These are phyloP conservation scores for Atrina japonica DNA, from an alignment of 2,888 invertebrate genomes.

Conservation along the genomic window DNA sequence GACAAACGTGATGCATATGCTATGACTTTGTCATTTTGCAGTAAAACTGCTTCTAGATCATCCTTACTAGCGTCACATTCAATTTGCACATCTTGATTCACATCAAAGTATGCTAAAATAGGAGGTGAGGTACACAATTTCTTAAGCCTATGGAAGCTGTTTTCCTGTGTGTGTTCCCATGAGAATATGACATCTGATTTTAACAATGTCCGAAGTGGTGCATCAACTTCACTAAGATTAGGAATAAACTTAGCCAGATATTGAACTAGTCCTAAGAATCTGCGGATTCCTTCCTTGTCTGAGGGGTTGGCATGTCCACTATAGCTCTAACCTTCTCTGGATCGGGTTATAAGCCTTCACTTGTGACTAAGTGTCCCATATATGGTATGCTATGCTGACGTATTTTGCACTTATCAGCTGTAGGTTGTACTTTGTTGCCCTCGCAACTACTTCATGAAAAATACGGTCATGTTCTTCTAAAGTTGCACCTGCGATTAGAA, in stretches of 20 bases:
- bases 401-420: constrained; percentile 52
- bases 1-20: constrained; percentile 46
- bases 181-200: constrained; percentile 45
- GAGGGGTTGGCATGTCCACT: constrained; percentile 52
- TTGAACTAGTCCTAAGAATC: constrained; percentile 51
- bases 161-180: constrained; percentile 47
- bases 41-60: constrained; percentile 53
- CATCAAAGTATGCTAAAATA: constrained; percentile 48
- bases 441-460: constrained; percentile 40
- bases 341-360: constrained; percentile 49
- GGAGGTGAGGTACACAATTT: constrained; percentile 43
- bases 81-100: constrained; percentile 45
- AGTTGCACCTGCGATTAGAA: constrained; percentile 47
- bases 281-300: constrained; percentile 49
- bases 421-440: constrained; percentile 50
- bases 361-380: constrained; percentile 48
- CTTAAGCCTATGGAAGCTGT: constrained; percentile 38
- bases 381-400: constrained; percentile 36
- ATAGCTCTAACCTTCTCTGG: constrained; percentile 49
- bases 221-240: constrained; percentile 51
- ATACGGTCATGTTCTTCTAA: constrained; percentile 50
- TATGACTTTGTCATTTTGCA: constrained; percentile 51
- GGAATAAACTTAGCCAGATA: constrained; percentile 53
- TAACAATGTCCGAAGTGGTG: constrained; percentile 50
- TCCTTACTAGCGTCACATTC: constrained; percentile 47